These are phyloP conservation scores for Thomomys bottae DNA, from an alignment of 2,113 vertebrate species.

Conservation along the genomic window DNA sequence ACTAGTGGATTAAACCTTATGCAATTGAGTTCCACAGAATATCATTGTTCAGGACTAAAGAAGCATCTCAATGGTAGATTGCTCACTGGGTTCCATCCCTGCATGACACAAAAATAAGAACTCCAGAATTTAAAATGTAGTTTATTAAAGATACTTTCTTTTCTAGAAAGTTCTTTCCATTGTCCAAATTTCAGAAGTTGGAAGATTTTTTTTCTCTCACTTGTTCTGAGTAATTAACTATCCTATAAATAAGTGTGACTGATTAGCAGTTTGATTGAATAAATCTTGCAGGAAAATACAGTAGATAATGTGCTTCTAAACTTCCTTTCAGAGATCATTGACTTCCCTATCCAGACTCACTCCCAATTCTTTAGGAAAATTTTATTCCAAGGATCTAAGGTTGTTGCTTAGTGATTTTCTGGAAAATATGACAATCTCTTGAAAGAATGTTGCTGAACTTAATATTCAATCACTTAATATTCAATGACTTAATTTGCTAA, in stretches of 20 bases:
- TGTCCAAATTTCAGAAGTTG: neutral
- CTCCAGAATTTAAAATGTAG: neutral
- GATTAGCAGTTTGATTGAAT: neutral
- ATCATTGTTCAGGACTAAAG: no score
- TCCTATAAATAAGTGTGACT: neutral
- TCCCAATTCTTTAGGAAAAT: neutral
- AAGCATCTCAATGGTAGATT: no score
- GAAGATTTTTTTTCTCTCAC: neutral
- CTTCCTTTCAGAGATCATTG: neutral
- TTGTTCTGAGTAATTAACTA: neutral
- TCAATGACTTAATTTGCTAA: neutral
- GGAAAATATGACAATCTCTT: neutral
- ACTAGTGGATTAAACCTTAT: neutral
- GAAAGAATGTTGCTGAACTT: neutral
- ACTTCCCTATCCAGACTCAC: neutral
- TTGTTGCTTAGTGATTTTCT: neutral
- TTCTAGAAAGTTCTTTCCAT: neutral
- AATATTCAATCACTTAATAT: neutral
- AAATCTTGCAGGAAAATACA: neutral
- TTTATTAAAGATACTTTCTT: neutral
- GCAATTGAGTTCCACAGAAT: neutral
- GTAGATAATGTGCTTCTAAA: conserved; percentile 9
- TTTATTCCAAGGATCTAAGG: neutral
- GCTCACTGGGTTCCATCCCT: no score
- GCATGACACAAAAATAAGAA: no score